Evolutionary conservation across 2,113 vertebrate genomes (phyloP).

Genomic region (Carassius carassius): DNA sequence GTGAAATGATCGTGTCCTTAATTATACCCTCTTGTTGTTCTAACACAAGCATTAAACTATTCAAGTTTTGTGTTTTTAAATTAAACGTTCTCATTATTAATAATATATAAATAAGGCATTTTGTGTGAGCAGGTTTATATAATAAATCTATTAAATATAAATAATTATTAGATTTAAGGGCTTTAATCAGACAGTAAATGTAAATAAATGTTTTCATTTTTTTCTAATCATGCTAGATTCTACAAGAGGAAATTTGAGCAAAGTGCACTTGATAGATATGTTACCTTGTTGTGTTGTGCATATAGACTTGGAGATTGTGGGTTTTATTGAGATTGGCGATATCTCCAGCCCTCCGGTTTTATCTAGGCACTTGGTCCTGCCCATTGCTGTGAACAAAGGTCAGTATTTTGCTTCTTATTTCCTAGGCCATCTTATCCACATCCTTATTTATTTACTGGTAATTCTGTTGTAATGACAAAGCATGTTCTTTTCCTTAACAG

Average conservation of each 20-base stretch:
- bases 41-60: too few relatives aligned
- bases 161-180: neutral
- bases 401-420: constrained; percentile 53
- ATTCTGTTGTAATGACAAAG: neutral
- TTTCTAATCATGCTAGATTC: neutral
- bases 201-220: neutral
- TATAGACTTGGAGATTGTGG: constrained; percentile 93
- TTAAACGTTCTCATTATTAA: too few relatives aligned
- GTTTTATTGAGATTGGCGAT: constrained; percentile 97
- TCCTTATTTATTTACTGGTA: constrained; percentile 20
- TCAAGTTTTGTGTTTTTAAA: too few relatives aligned
- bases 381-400: constrained; percentile 97
- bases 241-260: neutral
- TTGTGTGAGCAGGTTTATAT: neutral
- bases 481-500: constrained; percentile 66
- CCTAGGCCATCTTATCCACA: neutral
- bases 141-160: too few relatives aligned
- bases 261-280: neutral
- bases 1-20: neutral
- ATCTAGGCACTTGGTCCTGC: constrained; percentile 94
- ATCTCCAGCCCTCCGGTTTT: constrained; percentile 94
- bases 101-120: neutral
- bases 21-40: too few relatives aligned
- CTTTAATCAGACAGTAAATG: neutral
- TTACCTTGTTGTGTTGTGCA: constrained; percentile 38